Conservation (phyloP, 1,140 invertebrate species). For the Cotesia glomerata region DNA sequence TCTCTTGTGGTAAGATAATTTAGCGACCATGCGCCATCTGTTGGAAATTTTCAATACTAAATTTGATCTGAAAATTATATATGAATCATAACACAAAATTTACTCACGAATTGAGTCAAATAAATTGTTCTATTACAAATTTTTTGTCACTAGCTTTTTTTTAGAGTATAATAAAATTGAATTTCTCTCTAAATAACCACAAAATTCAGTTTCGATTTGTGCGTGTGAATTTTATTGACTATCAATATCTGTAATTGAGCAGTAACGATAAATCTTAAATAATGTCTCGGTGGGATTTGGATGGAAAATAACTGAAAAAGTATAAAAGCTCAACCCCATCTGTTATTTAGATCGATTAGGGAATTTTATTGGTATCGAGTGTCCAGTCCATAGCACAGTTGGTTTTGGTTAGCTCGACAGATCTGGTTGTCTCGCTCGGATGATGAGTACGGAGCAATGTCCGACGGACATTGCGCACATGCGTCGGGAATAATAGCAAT, state of each 20-base stretch:
- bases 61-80: no score
- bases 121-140: no score
- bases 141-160: no score
- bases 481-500: background rate
- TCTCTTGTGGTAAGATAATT: no score
- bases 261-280: slow-evolving; percentile 20
- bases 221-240: background rate
- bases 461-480: slow-evolving; percentile 13
- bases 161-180: no score
- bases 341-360: slow-evolving; percentile 39
- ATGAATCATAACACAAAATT: no score
- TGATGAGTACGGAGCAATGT: slow-evolving; percentile 13
- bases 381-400: background rate
- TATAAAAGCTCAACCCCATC: slow-evolving; percentile 15
- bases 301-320: slow-evolving; percentile 22
- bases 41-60: no score
- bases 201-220: no score
- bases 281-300: slow-evolving; percentile 8
- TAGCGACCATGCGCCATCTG: no score
- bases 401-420: background rate
- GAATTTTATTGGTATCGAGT: slow-evolving; percentile 32
- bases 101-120: no score
- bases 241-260: slow-evolving; percentile 25
- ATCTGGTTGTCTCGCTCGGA: slow-evolving; percentile 31
- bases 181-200: no score